phyloP scores from a whole-genome alignment of 2,888 invertebrate genomes.

The Pelosia muscerda region DNA sequence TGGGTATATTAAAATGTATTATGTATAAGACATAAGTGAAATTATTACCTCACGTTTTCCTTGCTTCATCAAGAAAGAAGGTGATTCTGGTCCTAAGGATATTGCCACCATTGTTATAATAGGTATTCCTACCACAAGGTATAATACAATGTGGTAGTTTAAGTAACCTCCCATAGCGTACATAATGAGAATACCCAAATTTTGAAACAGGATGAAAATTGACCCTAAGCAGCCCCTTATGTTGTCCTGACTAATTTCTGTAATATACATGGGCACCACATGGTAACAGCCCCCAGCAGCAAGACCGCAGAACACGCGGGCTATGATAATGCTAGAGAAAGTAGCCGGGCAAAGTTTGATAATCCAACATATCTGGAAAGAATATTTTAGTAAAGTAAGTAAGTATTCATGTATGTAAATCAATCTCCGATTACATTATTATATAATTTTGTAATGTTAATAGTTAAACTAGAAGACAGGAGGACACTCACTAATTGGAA shows the following conservation, averaged over 20 bases:
- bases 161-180: slow-evolving; percentile 67
- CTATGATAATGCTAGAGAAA: slow-evolving; percentile 53
- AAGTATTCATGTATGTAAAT: not conserved
- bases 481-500: slow-evolving; percentile 76
- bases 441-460: not conserved
- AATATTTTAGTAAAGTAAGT: not conserved
- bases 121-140: slow-evolving; percentile 57
- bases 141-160: slow-evolving; percentile 62
- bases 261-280: slow-evolving; percentile 65
- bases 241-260: slow-evolving; percentile 68
- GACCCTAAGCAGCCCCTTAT: slow-evolving; percentile 66
- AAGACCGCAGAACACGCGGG: slow-evolving; percentile 60
- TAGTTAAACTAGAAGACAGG: not conserved
- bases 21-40: too few relatives aligned
- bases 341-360: slow-evolving; percentile 54
- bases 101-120: slow-evolving; percentile 56
- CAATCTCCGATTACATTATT: not conserved
- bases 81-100: slow-evolving; percentile 71
- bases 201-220: slow-evolving; percentile 57
- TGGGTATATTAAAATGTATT: not conserved
- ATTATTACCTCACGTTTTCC: slow-evolving; percentile 67
- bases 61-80: slow-evolving; percentile 66
- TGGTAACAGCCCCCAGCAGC: slow-evolving; percentile 63
- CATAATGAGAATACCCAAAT: slow-evolving; percentile 62
- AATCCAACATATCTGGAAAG: slow-evolving; percentile 48